phyloP scores from a whole-genome alignment of 2,888 invertebrate species.

The Phlogophora meticulosa region DNA sequence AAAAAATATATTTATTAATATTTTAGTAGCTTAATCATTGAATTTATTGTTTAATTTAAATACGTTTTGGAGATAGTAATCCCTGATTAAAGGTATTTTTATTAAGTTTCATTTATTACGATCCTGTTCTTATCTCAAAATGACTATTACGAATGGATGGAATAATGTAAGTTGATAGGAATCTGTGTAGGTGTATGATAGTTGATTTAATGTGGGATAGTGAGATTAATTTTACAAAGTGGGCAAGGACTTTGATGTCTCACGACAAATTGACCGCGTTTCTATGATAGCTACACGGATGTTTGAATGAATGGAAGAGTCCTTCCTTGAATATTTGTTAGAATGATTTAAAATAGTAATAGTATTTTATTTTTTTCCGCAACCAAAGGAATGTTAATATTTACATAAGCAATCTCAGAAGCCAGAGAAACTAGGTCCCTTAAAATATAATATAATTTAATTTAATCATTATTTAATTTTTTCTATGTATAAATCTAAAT shows the following conservation, averaged over 20 bases:
- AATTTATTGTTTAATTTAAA: slow-evolving; percentile 65
- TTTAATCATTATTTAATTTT: no score
- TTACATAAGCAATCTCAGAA: no score
- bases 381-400: no score
- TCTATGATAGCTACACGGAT: slow-evolving; percentile 60
- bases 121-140: slow-evolving; percentile 59
- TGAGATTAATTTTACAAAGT: slow-evolving; percentile 82
- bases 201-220: slow-evolving; percentile 76
- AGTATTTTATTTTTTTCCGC: no score
- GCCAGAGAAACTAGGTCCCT: no score
- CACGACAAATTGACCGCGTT: slow-evolving; percentile 78
- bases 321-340: background rate
- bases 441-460: no score
- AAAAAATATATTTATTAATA: slow-evolving; percentile 58
- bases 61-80: slow-evolving; percentile 58
- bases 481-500: no score
- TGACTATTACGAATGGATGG: slow-evolving; percentile 68
- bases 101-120: slow-evolving; percentile 65
- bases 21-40: slow-evolving; percentile 66
- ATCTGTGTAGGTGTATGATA: slow-evolving; percentile 79
- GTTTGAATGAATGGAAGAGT: slow-evolving; percentile 21
- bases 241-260: slow-evolving; percentile 80
- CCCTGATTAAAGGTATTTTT: slow-evolving; percentile 65
- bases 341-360: background rate
- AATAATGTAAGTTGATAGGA: slow-evolving; percentile 67